A percentile compares a stretch with the other conserved stretches of the same genome.
Evolutionary conservation across 2,888 invertebrate species (phyloP).

Genomic region (Eupsilia transversa): DNA sequence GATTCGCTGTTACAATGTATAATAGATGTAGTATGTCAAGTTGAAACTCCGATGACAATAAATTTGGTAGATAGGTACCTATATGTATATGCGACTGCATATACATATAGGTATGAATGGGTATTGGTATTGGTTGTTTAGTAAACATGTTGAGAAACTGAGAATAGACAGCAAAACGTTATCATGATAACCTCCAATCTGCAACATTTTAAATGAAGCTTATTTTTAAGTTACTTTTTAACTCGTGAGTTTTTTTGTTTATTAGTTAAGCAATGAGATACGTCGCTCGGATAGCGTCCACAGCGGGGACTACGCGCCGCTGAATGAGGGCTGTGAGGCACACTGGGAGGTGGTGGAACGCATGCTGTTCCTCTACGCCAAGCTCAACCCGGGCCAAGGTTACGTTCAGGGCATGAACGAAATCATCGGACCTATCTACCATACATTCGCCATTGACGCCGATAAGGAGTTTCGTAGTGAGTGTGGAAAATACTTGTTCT

Average conservation of each 20-base stretch:
- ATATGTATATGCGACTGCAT: no score
- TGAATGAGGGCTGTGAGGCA: slow-evolving; percentile 97
- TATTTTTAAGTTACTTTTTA: not conserved
- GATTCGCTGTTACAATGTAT: no score
- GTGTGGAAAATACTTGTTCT: slow-evolving; percentile 51
- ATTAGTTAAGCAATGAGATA: slow-evolving; percentile 93
- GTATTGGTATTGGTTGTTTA: no score
- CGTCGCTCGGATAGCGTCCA: slow-evolving; percentile 89
- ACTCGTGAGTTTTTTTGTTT: slow-evolving; percentile 78
- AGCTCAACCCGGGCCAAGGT: slow-evolving; percentile 99
- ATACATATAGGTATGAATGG: no score
- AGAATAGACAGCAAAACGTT: not conserved
- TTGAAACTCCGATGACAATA: no score
- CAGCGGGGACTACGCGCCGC: slow-evolving; percentile 93
- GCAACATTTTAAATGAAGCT: not conserved
- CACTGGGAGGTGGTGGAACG: slow-evolving; percentile 99
- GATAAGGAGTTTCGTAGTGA: slow-evolving; percentile 94
- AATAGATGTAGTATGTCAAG: no score
- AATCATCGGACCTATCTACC: slow-evolving; percentile 99
- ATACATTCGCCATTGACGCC: slow-evolving; percentile 98
- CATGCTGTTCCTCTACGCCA: slow-evolving; percentile 99
- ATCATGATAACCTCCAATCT: not conserved
- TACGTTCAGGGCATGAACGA: slow-evolving; percentile 99
- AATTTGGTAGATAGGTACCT: no score
- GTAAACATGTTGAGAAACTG: not conserved